These are phyloP conservation scores for Chiridota heheva DNA, from an alignment of 35 echinoderm and acorn worm genomes.

Conservation along the genomic window DNA sequence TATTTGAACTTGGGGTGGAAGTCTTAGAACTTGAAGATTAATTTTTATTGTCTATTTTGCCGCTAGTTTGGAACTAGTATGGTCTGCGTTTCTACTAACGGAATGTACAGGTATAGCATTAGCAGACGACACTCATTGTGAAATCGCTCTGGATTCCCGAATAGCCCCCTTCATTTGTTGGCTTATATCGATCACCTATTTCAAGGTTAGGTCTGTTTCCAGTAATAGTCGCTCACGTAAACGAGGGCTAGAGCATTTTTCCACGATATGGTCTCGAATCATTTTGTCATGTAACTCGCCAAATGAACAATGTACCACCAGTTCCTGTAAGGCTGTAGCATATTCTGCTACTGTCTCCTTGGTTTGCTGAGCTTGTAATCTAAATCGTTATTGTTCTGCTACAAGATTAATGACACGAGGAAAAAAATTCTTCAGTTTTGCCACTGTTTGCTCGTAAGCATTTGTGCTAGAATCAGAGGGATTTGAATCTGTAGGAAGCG, in stretches of 20 bases:
- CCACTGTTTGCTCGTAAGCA: not conserved
- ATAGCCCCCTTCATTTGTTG: conserved; percentile 4
- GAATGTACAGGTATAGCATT: not conserved
- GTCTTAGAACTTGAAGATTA: not conserved
- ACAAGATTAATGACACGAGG: too few species aligned
- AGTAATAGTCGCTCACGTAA: conserved; percentile 6
- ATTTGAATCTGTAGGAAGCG: not conserved
- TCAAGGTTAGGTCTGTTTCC: not conserved
- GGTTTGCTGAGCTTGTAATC: too few species aligned
- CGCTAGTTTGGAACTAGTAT: not conserved
- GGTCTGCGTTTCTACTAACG: not conserved
- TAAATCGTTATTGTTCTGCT: too few species aligned
- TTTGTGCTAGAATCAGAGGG: not conserved
- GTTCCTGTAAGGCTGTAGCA: too few species aligned
- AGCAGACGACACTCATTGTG: not conserved
- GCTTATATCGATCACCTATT: not conserved
- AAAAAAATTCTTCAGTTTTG: not conserved
- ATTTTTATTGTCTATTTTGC: not conserved
- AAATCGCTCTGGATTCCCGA: conserved; percentile 13
- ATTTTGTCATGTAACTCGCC: too few species aligned
- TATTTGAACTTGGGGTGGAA: not conserved
- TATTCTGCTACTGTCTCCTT: too few species aligned
- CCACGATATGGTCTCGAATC: too few species aligned
- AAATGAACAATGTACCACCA: too few species aligned
- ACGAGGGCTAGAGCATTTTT: too few species aligned